phyloP scores from a whole-genome alignment of 2,113 vertebrate genomes.

The Bothrops jararaca region DNA sequence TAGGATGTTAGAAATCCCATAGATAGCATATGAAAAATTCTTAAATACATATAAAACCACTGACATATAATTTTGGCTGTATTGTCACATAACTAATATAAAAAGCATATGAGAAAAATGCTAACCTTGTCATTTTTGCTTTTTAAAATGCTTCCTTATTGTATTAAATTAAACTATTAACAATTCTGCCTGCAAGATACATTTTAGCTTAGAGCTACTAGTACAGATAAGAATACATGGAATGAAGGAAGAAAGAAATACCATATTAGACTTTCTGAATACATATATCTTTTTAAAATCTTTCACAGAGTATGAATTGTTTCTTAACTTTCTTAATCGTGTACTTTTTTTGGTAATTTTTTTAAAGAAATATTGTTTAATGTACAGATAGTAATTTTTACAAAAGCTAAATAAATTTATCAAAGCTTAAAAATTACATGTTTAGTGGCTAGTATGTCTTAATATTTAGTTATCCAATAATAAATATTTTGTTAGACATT shows the following conservation, averaged over 20 bases:
- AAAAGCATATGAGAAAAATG: slow-evolving; percentile 69
- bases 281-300: background rate
- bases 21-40: slow-evolving; percentile 29
- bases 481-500: background rate
- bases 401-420: background rate
- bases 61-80: slow-evolving; percentile 27
- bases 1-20: slow-evolving; percentile 27
- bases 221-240: slow-evolving; percentile 30
- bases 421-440: background rate
- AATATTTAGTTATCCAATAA: background rate
- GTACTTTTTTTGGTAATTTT: background rate
- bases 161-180: slow-evolving; percentile 56
- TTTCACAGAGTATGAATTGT: background rate
- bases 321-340: background rate
- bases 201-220: slow-evolving; percentile 27
- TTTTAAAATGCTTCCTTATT: slow-evolving; percentile 58
- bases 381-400: background rate
- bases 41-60: slow-evolving; percentile 37
- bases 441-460: background rate
- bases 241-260: slow-evolving; percentile 8
- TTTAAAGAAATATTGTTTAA: background rate
- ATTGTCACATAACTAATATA: background rate
- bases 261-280: background rate
- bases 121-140: slow-evolving; percentile 84
- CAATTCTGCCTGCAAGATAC: slow-evolving; percentile 53